Evolutionary conservation across 2,888 invertebrate genomes (phyloP), one percentile per base, ranked within the genome.

Genomic region (Nomada goodeniana): DNA sequence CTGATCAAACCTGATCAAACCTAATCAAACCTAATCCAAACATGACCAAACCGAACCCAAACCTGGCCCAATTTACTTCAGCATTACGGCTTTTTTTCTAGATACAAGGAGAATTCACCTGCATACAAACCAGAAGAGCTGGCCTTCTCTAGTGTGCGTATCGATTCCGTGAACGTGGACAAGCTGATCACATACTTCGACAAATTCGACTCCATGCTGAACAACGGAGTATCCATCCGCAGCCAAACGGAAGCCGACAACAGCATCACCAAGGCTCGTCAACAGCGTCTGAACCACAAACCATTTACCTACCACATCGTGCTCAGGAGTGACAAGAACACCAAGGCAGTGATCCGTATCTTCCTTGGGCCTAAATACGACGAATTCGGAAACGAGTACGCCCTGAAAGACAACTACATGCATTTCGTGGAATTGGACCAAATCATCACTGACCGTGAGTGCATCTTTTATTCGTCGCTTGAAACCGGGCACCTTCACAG

Each of bases 301-400:
- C 95, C 95, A 0, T 97, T 96, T 94, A 94, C 94, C 72, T 95
- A 96, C 84, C 95, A 94, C 73, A 93, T 96, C 87, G 94, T 95
- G 63, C 94, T 97, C n/a, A 94, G 94, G 85, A 95, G 96, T 80
- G 95, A 96, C 79, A 94, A 95, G 80, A 94, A 94, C 15, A 93
- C 94, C 63, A 95, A 96, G 80, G 96, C 95, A 10, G 94, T 95
- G 26, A 92, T 97, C 60, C 96, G 96, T 87, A 92, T 96, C 26
- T 97, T 96, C 94, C 89, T 96, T 53, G 96, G 96, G 87, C 97
- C 97, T 10, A 96, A 96, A 93, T 95, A 95, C 90, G 95, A 96
- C 89, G 94, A 95, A 86, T 94, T 95, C 71, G 95, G 95, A 29
- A 94, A 94, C 79, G 94, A 94, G 70, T 89, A 96, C 29, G 92